These are phyloP conservation scores for Sebastes fasciatus DNA, from an alignment of 2,113 vertebrate genomes.

Conservation along the genomic window DNA sequence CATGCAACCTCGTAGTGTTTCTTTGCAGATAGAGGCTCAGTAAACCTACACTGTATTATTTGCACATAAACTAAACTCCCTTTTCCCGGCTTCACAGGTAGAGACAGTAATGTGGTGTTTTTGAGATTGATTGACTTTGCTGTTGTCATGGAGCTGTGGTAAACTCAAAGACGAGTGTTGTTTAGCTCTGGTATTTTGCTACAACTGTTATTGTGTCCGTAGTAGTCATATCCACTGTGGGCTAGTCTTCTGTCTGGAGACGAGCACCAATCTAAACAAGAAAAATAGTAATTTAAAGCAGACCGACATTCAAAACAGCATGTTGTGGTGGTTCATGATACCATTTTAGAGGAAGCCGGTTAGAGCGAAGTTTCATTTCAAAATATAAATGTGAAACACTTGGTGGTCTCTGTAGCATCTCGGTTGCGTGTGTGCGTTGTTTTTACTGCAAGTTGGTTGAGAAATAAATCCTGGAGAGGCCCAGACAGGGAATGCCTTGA, in stretches of 20 bases:
- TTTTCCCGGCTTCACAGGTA: background rate
- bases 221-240: conserved; percentile 23
- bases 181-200: conserved; percentile 17
- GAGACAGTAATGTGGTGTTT: background rate
- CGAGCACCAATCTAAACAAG: background rate
- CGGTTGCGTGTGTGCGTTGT: background rate
- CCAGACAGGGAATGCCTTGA: background rate
- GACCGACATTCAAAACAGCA: conserved; percentile 14
- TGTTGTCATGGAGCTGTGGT: conserved; percentile 26
- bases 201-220: conserved; percentile 1
- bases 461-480: conserved; percentile 9
- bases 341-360: background rate
- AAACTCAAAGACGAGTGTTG: conserved; percentile 28
- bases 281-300: conserved; percentile 36
- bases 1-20: background rate
- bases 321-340: background rate
- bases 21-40: background rate
- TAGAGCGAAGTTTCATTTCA: background rate
- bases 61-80: background rate
- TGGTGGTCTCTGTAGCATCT: background rate
- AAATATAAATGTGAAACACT: conserved; percentile 21
- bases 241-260: conserved; percentile 2
- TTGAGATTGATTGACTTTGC: conserved; percentile 26
- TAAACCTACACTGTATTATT: background rate
- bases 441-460: conserved; percentile 6